A percentile compares a stretch with the other conserved stretches of the same genome.
Evolutionary conservation across 2,113 vertebrate genomes (phyloP).

Genomic region (Pseudorhombus dupliciocellatus): DNA sequence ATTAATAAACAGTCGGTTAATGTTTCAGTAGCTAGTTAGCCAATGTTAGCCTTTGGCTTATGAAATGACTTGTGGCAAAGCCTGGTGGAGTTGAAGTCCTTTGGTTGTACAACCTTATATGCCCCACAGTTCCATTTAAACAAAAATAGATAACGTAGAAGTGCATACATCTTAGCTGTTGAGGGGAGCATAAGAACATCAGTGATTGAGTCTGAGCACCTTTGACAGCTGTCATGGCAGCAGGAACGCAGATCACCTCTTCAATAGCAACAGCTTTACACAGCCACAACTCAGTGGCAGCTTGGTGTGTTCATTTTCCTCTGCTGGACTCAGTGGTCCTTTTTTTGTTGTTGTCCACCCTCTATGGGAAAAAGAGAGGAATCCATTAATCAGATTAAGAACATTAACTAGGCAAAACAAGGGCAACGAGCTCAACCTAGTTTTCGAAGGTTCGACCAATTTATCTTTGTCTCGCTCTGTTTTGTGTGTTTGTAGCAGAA

Average conservation of each 20-base stretch:
- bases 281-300: background rate
- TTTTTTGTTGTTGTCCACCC: constrained; percentile 10
- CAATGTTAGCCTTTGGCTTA: background rate
- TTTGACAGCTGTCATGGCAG: too few relatives aligned
- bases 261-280: too few relatives aligned
- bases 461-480: constrained; percentile 27
- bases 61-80: background rate
- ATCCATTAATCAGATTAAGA: constrained; percentile 52
- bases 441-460: constrained; percentile 36
- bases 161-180: too few relatives aligned
- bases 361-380: background rate
- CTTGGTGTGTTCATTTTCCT: background rate
- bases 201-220: too few relatives aligned
- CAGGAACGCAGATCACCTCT: too few relatives aligned
- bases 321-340: too few relatives aligned
- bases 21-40: constrained; percentile 7
- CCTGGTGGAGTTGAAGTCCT: background rate
- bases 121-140: too few relatives aligned
- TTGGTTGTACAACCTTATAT: background rate
- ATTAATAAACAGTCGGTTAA: constrained; percentile 6
- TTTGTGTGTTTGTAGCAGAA: constrained; percentile 26
- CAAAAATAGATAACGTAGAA: too few relatives aligned
- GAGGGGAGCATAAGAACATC: too few relatives aligned
- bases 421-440: constrained; percentile 30
- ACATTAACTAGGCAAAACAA: constrained; percentile 21